Evolutionary conservation across 2,888 invertebrate species (phyloP), one percentile per base, ranked within the genome.

Genomic region (Abrostola triplasia): DNA sequence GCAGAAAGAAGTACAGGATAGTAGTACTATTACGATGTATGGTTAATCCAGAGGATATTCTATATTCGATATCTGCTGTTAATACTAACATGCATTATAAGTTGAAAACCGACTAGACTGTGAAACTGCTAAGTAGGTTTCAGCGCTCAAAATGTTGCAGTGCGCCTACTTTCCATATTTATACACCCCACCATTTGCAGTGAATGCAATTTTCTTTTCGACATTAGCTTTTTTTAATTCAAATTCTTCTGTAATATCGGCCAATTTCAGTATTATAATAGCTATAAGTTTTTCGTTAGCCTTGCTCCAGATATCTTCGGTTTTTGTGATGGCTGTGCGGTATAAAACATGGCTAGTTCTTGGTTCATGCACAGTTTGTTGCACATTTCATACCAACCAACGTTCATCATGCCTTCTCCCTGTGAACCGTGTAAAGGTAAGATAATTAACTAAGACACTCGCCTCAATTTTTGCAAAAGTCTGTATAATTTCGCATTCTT

Each of bases 381-480:
- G 67, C 73, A 70, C 74, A 77, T 70, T 70, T 61, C 63, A 55
- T 59, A 76, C 62, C 75, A 71, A 50, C 68, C 9, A 76, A 59
- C 77, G 51, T 56, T 67, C 76, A 79, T 64, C 61, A 95, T 95
- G 95, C 95, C 95, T 80, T 88, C 95, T 64, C 95, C 95, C 49
- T 95, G 95, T 84, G 95, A 95, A 85, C 92, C 95, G 64, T 95
- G 95, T 86, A 95, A 95, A 94, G 95, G 95, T 95, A 89, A 89
- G 89, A 37, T 13, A 13, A 44, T 13, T 40, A 8, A 44, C 6
- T 8, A 12, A 13, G 12, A 44, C 5, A 8, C 5, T 4, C 5
- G n/a, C 41, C 0, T 11, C 9, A 41, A 41, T 11, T 9, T 7
- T 11, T 11, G 5, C 11, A 41, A 41, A 41, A 41, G n/a, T n/a